A percentile compares a stretch with the other conserved stretches of the same genome.
Conservation (phyloP, 2,113 vertebrate genomes). For the Oreamnos americanus region DNA sequence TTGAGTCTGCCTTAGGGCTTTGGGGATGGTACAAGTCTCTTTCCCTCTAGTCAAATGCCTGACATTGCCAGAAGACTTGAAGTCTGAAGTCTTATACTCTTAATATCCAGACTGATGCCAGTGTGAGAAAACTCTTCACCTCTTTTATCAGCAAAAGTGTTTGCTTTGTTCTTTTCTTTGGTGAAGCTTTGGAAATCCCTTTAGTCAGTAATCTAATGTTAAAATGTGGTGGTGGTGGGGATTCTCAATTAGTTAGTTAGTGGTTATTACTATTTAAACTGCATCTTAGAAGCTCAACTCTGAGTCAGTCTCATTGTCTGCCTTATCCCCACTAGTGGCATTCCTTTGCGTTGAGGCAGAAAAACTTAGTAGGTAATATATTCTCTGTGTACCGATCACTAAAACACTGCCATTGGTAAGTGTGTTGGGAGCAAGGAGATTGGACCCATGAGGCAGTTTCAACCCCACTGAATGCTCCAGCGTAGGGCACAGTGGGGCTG, state of each 20-base stretch:
- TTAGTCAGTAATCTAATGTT: not conserved
- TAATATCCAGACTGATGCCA: not conserved
- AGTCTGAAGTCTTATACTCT: not conserved
- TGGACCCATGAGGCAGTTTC: not conserved
- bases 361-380: not conserved
- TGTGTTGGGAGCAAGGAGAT: not conserved
- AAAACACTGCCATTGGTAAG: not conserved
- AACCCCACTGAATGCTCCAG: not conserved
- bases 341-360: not conserved
- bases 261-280: slow-evolving; percentile 25
- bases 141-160: not conserved
- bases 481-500: not conserved
- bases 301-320: not conserved
- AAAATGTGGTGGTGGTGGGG: not conserved
- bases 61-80: not conserved
- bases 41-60: not conserved
- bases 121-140: not conserved
- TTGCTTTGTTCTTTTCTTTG: not conserved
- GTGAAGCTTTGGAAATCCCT: slow-evolving; percentile 6
- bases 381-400: not conserved
- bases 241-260: not conserved
- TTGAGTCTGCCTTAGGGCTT: not conserved
- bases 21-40: not conserved
- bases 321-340: not conserved
- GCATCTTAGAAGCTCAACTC: not conserved